Conservation (phyloP, 1,140 invertebrate genomes). For the Lepidurus arcticus region DNA sequence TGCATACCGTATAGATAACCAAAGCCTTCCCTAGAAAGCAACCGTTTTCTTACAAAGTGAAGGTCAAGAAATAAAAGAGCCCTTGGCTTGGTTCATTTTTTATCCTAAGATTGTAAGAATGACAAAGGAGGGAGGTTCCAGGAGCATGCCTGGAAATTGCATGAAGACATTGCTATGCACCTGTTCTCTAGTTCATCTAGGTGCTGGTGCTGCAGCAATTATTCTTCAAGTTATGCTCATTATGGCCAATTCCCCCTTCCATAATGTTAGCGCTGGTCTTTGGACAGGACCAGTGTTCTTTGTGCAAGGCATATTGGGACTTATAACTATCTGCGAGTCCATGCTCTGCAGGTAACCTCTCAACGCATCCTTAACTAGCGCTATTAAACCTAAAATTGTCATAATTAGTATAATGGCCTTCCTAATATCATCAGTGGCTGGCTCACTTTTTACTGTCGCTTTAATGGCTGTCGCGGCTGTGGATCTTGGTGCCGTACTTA, state of each 20-base stretch:
- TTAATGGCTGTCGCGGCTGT: conserved; percentile 30
- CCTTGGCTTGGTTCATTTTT: no score
- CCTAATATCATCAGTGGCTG: conserved; percentile 30
- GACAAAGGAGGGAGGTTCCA: neutral
- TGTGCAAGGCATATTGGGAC: conserved; percentile 32
- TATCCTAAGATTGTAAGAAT: neutral
- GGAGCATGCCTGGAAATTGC: neutral
- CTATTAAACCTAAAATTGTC: neutral
- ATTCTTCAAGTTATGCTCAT: conserved; percentile 32
- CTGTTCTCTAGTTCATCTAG: conserved; percentile 25
- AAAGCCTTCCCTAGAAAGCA: no score
- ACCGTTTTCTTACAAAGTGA: no score
- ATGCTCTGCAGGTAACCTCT: conserved; percentile 30
- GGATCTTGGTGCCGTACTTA: conserved; percentile 31
- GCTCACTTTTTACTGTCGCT: conserved; percentile 31
- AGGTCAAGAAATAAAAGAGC: no score
- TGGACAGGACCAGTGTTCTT: conserved; percentile 33
- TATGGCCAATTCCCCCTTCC: conserved; percentile 24
- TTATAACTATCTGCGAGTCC: conserved; percentile 27
- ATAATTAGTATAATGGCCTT: conserved; percentile 28
- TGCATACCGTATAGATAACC: no score
- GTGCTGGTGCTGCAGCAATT: conserved; percentile 25
- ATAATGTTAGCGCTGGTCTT: conserved; percentile 30
- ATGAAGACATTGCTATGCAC: conserved; percentile 7
- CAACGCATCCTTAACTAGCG: neutral